Base-by-base conservation (phyloP, 1,140 invertebrate genomes). In the Ylistrum balloti region DNA sequence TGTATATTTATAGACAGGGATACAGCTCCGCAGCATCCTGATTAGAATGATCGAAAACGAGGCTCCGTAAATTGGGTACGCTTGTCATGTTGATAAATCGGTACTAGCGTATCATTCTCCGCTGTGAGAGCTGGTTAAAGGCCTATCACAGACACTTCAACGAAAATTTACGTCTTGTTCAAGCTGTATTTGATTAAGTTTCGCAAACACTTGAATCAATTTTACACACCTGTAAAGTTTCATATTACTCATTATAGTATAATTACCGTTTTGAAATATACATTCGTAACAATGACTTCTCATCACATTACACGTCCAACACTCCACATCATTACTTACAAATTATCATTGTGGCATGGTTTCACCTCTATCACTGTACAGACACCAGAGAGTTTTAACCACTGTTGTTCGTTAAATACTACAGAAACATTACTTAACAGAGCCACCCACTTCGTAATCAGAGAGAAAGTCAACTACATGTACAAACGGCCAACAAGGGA, bases 111-210 rank as follows among this genome's bases (percentile, higher is more conserved):
- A 74, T 74, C 56, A 28, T 74, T n/a, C 22, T n/a, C 56, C n/a
- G 56, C 56, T n/a, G 22, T 11, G 1, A 74, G 22, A 74, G n/a
- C 28, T 17, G 22, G 56, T 74, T 45, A 74, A 74, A n/a, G 56
- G 56, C 56, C 56, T 74, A 74, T 74, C 56, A 74, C 56, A 28
- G 5, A 17, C 22, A n/a, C 20, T 7, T n/a, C 22, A n/a, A 74
- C 22, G 22, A 3, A n/a, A 74, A 74, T 28, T 74, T 74, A 74
- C n/a, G 56, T 74, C 56, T 74, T 74, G n/a, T n/a, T 74, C 28
- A 74, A 74, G 56, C 56, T 74, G 56, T 74, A 74, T 74, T 74
- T 74, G 56, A 74, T 74, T 74, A 74, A 74, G 56, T 74, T 74
- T 74, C 22, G 56, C 56, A 74, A 74, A 74, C n/a, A 74, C 56